A percentile compares a stretch with the other conserved stretches of the same genome.
Evolutionary conservation across 2,113 vertebrate genomes (phyloP).

Genomic region (Xenopus laevis): DNA sequence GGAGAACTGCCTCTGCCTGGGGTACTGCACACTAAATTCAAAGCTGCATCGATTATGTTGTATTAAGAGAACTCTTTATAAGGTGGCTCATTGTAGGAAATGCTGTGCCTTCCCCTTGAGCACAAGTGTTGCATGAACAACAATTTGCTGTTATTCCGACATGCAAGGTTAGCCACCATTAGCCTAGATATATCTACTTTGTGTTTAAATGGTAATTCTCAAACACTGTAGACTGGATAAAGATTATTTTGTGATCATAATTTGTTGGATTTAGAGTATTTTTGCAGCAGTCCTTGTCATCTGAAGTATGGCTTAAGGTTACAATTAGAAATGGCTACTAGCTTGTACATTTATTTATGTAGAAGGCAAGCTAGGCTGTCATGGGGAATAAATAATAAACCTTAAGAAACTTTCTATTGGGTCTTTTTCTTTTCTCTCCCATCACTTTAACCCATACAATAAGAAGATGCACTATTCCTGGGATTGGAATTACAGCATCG

Average conservation of each 20-base stretch:
- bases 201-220: constrained; percentile 85
- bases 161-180: constrained; percentile 76
- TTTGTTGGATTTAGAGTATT: constrained; percentile 95
- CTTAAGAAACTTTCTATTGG: constrained; percentile 64
- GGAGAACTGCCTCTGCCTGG: constrained; percentile 78
- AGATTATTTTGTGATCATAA: constrained; percentile 94
- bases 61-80: constrained; percentile 76
- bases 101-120: constrained; percentile 82
- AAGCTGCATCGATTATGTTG: constrained; percentile 70
- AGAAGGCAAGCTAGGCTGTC: constrained; percentile 91
- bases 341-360: constrained; percentile 85
- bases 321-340: constrained; percentile 83
- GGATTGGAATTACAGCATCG: no score
- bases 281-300: constrained; percentile 98
- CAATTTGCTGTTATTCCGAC: constrained; percentile 83
- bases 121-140: constrained; percentile 88
- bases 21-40: constrained; percentile 73
- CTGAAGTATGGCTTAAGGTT: constrained; percentile 90
- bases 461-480: no score
- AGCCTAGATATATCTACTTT: constrained; percentile 79
- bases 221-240: constrained; percentile 95
- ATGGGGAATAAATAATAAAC: constrained; percentile 98
- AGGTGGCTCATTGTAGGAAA: constrained; percentile 83
- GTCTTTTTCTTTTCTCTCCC: constrained; percentile 23
- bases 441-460: not conserved